Evolutionary conservation across 92 coral and sea anemone genomes (phyloP).

Genomic region (Actinernus sp.): DNA sequence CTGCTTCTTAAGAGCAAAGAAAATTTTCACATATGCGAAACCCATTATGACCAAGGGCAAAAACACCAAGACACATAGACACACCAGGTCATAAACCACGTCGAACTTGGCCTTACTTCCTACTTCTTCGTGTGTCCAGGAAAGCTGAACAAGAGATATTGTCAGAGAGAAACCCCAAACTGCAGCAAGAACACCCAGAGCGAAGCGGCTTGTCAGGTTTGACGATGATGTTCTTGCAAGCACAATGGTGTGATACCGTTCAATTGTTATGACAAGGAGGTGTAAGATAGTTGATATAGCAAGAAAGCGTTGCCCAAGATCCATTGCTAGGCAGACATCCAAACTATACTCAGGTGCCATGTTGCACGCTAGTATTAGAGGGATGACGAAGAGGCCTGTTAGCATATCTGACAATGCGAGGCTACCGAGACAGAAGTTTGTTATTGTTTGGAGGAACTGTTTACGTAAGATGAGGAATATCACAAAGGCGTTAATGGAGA

Average conservation of each 20-base stretch:
- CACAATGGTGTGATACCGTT: conserved; percentile 78
- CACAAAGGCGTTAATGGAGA: conserved; percentile 62
- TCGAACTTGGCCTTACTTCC: conserved; percentile 5
- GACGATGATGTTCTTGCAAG: conserved; percentile 48
- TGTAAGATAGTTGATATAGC: conserved; percentile 75
- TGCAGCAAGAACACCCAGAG: conserved; percentile 1
- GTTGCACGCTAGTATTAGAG: conserved; percentile 69
- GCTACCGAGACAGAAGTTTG: conserved; percentile 76
- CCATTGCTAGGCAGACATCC: conserved; percentile 74
- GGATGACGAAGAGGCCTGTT: conserved; percentile 63
- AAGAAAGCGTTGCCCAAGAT: conserved; percentile 73
- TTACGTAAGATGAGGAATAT: conserved; percentile 48
- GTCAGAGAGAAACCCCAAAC: conserved; percentile 63
- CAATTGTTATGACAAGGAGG: conserved; percentile 64
- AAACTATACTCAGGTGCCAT: conserved; percentile 1
- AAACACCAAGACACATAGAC: conserved; percentile 51
- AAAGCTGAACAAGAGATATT: conserved; percentile 59
- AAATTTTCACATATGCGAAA: conserved; percentile 65
- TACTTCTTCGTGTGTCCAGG: conserved; percentile 30
- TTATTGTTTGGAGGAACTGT: conserved; percentile 53
- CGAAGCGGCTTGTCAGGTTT: conserved; percentile 4
- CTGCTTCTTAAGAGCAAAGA: conserved; percentile 61
- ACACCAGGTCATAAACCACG: conserved; percentile 44
- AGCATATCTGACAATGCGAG: conserved; percentile 76
- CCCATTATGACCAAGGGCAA: conserved; percentile 67